A percentile compares a stretch with the other conserved stretches of the same genome.
Conservation (phyloP, 2,888 invertebrate species). For the Alsophila aescularia region DNA sequence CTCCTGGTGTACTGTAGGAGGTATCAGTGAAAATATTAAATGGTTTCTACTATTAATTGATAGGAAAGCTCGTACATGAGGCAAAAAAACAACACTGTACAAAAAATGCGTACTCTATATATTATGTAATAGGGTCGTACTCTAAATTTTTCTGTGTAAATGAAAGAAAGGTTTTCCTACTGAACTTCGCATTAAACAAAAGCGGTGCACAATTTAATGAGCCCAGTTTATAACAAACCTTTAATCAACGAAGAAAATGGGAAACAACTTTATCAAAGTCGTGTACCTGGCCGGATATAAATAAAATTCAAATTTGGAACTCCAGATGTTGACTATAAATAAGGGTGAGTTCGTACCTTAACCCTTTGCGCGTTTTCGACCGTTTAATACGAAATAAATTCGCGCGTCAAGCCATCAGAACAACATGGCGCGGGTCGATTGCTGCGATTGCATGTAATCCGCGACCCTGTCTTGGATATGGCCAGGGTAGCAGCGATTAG, state of each 20-base stretch:
- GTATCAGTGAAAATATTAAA: conserved; percentile 39
- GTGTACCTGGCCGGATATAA: conserved; percentile 40
- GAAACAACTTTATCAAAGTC: conserved; percentile 42
- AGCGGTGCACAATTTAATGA: conserved; percentile 11
- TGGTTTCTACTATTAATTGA: not conserved
- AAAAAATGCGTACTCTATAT: too few species aligned
- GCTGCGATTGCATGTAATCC: conserved; percentile 62
- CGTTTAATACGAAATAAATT: conserved; percentile 80
- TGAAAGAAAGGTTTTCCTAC: too few species aligned
- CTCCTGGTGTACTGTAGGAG: conserved; percentile 57
- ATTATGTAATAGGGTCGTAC: too few species aligned
- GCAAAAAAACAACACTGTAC: too few species aligned
- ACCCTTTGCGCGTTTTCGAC: conserved; percentile 59
- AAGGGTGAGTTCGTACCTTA: conserved; percentile 67
- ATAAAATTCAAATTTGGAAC: conserved; percentile 50
- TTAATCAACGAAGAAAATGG: conserved; percentile 35
- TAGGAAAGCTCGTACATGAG: not conserved
- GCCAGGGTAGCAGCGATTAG: conserved; percentile 35
- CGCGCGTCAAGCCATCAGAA: conserved; percentile 75
- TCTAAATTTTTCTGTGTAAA: too few species aligned
- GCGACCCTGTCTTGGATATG: conserved; percentile 63
- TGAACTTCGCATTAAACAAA: conserved; percentile 1
- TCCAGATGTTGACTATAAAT: conserved; percentile 69
- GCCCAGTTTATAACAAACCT: conserved; percentile 18
- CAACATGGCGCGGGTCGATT: conserved; percentile 80